A percentile compares a stretch with the other conserved stretches of the same genome.
Evolutionary conservation across 2,888 invertebrate genomes (phyloP).

Genomic region (Unio pictorum): DNA sequence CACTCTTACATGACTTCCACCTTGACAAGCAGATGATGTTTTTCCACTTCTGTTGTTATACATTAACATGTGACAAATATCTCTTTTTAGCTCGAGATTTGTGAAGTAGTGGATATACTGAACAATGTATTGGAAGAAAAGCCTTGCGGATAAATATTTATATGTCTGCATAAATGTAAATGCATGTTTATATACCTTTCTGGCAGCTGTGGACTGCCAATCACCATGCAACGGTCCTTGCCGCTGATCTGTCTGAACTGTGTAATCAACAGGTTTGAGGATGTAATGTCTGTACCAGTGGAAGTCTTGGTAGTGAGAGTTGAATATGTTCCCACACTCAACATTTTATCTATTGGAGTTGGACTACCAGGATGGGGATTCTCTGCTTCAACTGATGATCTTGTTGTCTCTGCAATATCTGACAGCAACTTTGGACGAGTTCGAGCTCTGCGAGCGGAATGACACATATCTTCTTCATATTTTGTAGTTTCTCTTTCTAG

Average conservation of each 20-base stretch:
- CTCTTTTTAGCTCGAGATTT: no score
- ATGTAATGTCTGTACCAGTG: slow-evolving; percentile 65
- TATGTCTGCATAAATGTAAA: neutral
- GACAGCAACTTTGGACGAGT: no score
- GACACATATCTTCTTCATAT: slow-evolving; percentile 21
- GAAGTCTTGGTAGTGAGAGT: slow-evolving; percentile 62
- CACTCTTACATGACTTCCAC: no score
- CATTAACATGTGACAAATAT: no score
- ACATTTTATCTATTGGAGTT: slow-evolving; percentile 44
- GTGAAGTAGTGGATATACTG: no score
- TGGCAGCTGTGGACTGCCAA: slow-evolving; percentile 61
- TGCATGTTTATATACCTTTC: slow-evolving; percentile 44
- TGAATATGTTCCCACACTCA: slow-evolving; percentile 52
- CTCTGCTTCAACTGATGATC: no score
- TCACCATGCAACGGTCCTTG: slow-evolving; percentile 57
- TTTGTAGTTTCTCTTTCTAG: slow-evolving; percentile 23
- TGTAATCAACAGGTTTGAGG: slow-evolving; percentile 50
- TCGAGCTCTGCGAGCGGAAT: no score
- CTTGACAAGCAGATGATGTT: no score
- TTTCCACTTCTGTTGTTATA: no score
- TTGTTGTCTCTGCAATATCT: no score
- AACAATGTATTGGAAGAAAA: neutral
- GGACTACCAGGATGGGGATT: slow-evolving; percentile 20
- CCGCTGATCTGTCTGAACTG: slow-evolving; percentile 63
- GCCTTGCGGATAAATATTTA: neutral